Percentiles rank a stretch among this genome's conserved stretches.
Conservation (phyloP, 2,888 invertebrate species). For the Pecten maximus region DNA sequence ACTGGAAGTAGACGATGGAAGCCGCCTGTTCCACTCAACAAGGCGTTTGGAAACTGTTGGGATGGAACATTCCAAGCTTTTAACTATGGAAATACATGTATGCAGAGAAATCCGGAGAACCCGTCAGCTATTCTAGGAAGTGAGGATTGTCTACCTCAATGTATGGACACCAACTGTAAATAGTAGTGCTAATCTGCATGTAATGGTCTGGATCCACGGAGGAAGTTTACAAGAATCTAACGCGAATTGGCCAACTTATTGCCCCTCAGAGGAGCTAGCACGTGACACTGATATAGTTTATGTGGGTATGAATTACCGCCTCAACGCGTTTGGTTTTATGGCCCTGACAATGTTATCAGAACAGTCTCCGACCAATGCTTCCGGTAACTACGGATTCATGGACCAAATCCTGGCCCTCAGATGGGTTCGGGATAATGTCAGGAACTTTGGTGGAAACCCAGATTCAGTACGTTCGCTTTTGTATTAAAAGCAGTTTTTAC, state of each 20-base stretch:
- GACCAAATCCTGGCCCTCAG: constrained; percentile 69
- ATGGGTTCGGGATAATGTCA: constrained; percentile 72
- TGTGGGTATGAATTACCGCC: constrained; percentile 93
- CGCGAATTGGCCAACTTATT: constrained; percentile 67
- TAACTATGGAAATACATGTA: constrained; percentile 46
- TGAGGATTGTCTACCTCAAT: constrained; percentile 65
- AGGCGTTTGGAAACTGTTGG: constrained; percentile 42
- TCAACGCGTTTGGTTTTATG: constrained; percentile 89
- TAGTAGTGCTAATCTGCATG: constrained; percentile 64
- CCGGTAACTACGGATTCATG: constrained; percentile 76
- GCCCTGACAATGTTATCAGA: constrained; percentile 84
- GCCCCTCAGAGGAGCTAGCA: constrained; percentile 90
- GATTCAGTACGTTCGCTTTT: constrained; percentile 54
- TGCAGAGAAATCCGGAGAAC: constrained; percentile 46
- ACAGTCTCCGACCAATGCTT: constrained; percentile 57
- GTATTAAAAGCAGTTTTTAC: neutral
- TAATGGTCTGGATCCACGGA: constrained; percentile 80
- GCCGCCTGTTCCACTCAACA: constrained; percentile 39
- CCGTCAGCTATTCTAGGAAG: constrained; percentile 58
- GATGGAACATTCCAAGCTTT: constrained; percentile 39
- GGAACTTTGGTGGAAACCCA: constrained; percentile 72
- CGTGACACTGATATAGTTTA: constrained; percentile 91
- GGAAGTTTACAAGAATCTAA: constrained; percentile 69
- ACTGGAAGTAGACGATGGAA: constrained; percentile 40
- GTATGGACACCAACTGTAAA: constrained; percentile 77